Conservation (phyloP, 37 sponge, comb jelly and placozoan genomes). For the Ianthella basta region DNA sequence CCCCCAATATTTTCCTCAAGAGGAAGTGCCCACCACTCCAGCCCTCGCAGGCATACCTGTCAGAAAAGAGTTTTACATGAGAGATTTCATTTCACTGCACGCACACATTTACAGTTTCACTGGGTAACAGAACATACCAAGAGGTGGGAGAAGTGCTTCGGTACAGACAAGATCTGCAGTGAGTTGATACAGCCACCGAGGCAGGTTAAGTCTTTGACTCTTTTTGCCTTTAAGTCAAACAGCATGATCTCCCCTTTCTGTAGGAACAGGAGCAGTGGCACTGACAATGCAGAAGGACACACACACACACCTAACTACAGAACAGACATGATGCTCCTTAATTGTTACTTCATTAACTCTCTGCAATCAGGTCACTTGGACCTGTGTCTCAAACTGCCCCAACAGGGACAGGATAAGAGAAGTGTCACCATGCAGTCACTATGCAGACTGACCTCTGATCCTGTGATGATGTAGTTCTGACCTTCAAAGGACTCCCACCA, state of each 20-base stretch:
- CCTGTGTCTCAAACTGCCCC: no score
- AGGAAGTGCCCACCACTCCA: constrained; percentile 22
- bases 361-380: no score
- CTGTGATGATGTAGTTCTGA: constrained; percentile 67
- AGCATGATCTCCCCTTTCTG: constrained; percentile 72
- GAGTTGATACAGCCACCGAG: constrained; percentile 16
- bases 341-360: no score
- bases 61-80: background rate
- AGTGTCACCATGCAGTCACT: no score
- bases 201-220: background rate
- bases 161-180: background rate
- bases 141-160: background rate
- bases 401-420: no score
- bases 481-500: constrained; percentile 86
- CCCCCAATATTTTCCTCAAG: background rate
- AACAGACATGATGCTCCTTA: background rate
- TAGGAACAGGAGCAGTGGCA: background rate
- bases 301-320: background rate
- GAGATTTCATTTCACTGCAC: background rate
- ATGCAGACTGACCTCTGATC: constrained; percentile 72
- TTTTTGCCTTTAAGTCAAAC: constrained; percentile 48
- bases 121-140: background rate
- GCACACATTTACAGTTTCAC: background rate
- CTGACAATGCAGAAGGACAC: background rate
- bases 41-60: background rate